Conservation (phyloP, 2,888 invertebrate genomes). For the Sclerodermus sp. region DNA sequence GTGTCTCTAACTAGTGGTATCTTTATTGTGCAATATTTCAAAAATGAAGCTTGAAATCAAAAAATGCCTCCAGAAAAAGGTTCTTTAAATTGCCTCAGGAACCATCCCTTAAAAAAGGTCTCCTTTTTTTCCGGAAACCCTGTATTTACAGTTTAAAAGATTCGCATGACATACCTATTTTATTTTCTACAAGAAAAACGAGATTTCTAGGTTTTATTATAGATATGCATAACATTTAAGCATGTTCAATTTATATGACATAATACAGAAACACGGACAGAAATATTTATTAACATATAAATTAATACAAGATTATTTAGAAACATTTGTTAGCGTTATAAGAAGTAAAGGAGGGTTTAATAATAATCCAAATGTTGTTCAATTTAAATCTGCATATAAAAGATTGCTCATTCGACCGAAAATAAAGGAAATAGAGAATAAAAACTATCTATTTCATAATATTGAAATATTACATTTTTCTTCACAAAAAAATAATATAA, state of each 20-base stretch:
- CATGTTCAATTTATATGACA: too few relatives aligned
- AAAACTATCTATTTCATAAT: slow-evolving; percentile 5
- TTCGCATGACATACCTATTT: not conserved
- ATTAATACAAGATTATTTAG: not conserved
- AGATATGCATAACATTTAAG: slow-evolving; percentile 1
- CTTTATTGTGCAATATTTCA: too few relatives aligned
- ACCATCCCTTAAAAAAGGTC: too few relatives aligned
- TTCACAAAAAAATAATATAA: slow-evolving; percentile 2
- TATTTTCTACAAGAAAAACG: slow-evolving; percentile 1
- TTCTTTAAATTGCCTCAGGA: too few relatives aligned
- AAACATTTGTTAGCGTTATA: not conserved
- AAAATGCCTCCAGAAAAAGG: too few relatives aligned
- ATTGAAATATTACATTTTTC: slow-evolving; percentile 5
- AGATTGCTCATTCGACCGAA: slow-evolving; percentile 2
- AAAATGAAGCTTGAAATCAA: too few relatives aligned
- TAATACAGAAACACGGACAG: not conserved
- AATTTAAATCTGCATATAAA: not conserved
- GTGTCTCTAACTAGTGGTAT: too few relatives aligned
- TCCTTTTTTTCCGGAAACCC: too few relatives aligned
- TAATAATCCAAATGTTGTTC: not conserved
- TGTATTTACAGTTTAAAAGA: not conserved
- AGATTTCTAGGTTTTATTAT: slow-evolving; percentile 4
- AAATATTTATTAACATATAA: not conserved
- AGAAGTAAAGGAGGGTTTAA: not conserved
- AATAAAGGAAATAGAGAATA: slow-evolving; percentile 8